These are phyloP conservation scores for Channallabes apus DNA, from an alignment of 2,797 vertebrate genomes.

Conservation along the genomic window DNA sequence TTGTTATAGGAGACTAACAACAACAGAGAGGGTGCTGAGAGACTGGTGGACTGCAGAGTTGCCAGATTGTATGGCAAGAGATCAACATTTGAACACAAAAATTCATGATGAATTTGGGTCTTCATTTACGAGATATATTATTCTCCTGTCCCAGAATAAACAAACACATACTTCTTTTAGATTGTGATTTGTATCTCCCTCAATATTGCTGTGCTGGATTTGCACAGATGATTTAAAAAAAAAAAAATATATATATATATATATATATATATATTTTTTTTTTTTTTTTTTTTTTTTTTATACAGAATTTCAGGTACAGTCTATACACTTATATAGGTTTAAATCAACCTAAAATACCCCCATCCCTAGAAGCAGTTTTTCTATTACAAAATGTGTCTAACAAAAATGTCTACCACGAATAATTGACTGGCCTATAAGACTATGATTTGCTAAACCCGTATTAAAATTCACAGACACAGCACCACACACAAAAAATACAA, in stretches of 20 bases:
- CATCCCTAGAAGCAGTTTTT: background rate
- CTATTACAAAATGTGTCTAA: background rate
- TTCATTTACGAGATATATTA: too few species aligned
- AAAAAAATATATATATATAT: too few species aligned
- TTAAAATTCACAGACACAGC: too few species aligned
- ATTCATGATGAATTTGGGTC: background rate
- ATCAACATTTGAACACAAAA: background rate
- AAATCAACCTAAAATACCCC: background rate
- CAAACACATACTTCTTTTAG: background rate
- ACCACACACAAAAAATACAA: too few species aligned
- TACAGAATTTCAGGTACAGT: background rate
- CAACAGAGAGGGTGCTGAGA: slow-evolving; percentile 15
- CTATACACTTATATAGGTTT: background rate
- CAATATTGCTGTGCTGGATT: background rate
- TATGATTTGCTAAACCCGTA: background rate
- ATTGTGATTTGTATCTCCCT: background rate
- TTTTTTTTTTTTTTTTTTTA: too few species aligned
- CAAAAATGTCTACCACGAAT: background rate
- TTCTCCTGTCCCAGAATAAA: background rate
- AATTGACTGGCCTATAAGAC: background rate
- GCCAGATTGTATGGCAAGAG: background rate
- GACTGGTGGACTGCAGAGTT: background rate
- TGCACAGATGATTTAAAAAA: background rate
- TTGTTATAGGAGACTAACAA: slow-evolving; percentile 5
- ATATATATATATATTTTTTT: too few species aligned